Conservation (phyloP, 2,888 invertebrate genomes). For the Barypeithes pellucidus region DNA sequence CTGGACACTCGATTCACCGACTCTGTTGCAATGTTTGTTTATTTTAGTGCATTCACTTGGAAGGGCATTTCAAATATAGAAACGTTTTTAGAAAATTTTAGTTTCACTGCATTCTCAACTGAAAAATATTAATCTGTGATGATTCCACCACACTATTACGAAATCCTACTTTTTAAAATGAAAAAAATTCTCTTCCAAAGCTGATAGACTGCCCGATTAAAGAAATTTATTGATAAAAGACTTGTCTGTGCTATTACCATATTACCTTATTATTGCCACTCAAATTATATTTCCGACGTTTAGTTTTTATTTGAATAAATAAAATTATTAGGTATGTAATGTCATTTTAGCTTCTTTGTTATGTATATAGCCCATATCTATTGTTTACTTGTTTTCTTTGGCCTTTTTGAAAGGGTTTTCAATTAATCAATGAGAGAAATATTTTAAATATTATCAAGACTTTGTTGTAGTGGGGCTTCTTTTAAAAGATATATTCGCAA, state of each 20-base stretch:
- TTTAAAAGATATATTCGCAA: too few species aligned
- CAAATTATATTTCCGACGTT: constrained; percentile 53
- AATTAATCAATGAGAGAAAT: constrained; percentile 18
- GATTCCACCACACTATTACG: neutral
- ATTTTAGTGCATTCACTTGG: constrained; percentile 30
- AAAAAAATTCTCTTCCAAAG: constrained; percentile 44
- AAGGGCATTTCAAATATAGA: constrained; percentile 33
- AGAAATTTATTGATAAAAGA: constrained; percentile 40
- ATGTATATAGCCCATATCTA: constrained; percentile 54
- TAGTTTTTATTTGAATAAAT: constrained; percentile 53
- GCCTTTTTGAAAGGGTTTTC: constrained; percentile 21
- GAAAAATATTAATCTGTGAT: neutral
- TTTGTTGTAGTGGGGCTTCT: too few species aligned
- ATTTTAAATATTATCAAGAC: constrained; percentile 34
- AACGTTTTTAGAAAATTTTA: neutral
- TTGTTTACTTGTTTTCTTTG: constrained; percentile 47
- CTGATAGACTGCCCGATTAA: constrained; percentile 42
- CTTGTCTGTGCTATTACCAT: constrained; percentile 47
- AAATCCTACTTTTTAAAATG: neutral
- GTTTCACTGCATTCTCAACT: neutral
- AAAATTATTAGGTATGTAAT: constrained; percentile 51
- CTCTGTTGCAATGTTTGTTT: constrained; percentile 39
- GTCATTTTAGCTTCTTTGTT: constrained; percentile 55
- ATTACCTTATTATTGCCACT: constrained; percentile 51
- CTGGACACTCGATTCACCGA: constrained; percentile 27